Evolutionary conservation across 37 sponge, comb jelly and placozoan species (phyloP), one percentile per base, ranked within the genome.

Genomic region (Halisarca cf. caerulea): DNA sequence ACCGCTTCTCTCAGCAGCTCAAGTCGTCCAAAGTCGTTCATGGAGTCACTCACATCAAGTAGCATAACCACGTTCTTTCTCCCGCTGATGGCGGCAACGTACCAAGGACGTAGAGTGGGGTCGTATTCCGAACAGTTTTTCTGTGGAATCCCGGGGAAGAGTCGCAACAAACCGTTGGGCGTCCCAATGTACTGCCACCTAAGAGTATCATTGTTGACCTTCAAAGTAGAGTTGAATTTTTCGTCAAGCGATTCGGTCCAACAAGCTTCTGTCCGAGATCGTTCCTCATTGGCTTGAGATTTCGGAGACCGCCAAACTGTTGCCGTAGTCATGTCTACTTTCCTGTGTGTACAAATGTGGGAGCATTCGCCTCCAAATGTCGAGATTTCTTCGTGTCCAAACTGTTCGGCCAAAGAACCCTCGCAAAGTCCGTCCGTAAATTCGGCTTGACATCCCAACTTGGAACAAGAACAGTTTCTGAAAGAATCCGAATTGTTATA

Each of bases 21-120:
- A 18, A 80, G 25, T 2, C 81, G 60, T 61, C 62, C 62, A 59
- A 34, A 36, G 23, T 58, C 40, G 15, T 43, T 74, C 81, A 58
- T 80, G 8, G 81, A 80, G n/a, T 39, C 60, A 24, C 78, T 60
- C n/a, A 66, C 59, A 28, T 84, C 85, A 20, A 84, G 58, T 2
- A 84, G 15, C 33, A 84, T 36, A 7, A 75, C 60, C 44, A 84
- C 85, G 36, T 75, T 58, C 45, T 84, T 84, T 23, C 33, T 79
- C 33, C 85, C 85, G 25, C 68, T 60, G 57, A 80, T 84, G 32
- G 85, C 77, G 0, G 85, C 77, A 3, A 84, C 35, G 85, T 84
- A 84, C 85, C 85, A 84, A 1, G 85, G 85, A 14, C 85, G 81
- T 3, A 80, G 0, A 2, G 81, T 44, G 3, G 85, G 85, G 41